A percentile compares a stretch with the other conserved stretches of the same genome.
phyloP scores from a whole-genome alignment of 2,888 invertebrate genomes.

The Epirrita christyi region DNA sequence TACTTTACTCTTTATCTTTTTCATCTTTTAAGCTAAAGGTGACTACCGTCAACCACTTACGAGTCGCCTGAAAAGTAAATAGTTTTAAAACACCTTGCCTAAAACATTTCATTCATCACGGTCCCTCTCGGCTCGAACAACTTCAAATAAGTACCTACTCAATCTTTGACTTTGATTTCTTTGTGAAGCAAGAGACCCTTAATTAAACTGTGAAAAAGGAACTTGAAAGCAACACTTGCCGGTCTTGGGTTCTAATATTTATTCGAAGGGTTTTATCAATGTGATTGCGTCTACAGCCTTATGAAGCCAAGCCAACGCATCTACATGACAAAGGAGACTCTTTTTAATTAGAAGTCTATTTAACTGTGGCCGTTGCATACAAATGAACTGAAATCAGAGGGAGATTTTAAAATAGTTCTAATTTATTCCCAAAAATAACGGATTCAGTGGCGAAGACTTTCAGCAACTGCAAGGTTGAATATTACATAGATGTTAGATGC shows the following conservation, averaged over 20 bases:
- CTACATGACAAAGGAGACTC: slow-evolving; percentile 74
- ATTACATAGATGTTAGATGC: not conserved
- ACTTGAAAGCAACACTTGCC: slow-evolving; percentile 42
- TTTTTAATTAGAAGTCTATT: slow-evolving; percentile 77
- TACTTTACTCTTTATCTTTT: no score
- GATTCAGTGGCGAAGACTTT: not conserved
- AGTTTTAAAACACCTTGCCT: not conserved
- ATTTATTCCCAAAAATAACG: slow-evolving; percentile 15
- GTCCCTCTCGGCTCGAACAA: slow-evolving; percentile 1
- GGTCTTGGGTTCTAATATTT: slow-evolving; percentile 52
- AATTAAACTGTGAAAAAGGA: slow-evolving; percentile 55
- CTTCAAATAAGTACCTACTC: slow-evolving; percentile 31
- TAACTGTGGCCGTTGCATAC: slow-evolving; percentile 63
- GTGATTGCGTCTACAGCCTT: slow-evolving; percentile 55
- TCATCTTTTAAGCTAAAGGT: not conserved
- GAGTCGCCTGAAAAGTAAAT: not conserved
- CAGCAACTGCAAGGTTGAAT: no score
- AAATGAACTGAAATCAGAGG: slow-evolving; percentile 62
- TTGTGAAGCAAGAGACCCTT: slow-evolving; percentile 41
- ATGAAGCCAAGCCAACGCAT: slow-evolving; percentile 50
- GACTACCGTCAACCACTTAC: not conserved
- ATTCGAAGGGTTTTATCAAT: slow-evolving; percentile 59
- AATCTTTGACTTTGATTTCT: slow-evolving; percentile 40
- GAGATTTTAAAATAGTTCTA: slow-evolving; percentile 13
- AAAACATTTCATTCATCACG: slow-evolving; percentile 1